Percentiles rank a stretch among this genome's conserved stretches.
Conservation (phyloP, 2,797 vertebrate genomes). For the Antennarius maculatus region DNA sequence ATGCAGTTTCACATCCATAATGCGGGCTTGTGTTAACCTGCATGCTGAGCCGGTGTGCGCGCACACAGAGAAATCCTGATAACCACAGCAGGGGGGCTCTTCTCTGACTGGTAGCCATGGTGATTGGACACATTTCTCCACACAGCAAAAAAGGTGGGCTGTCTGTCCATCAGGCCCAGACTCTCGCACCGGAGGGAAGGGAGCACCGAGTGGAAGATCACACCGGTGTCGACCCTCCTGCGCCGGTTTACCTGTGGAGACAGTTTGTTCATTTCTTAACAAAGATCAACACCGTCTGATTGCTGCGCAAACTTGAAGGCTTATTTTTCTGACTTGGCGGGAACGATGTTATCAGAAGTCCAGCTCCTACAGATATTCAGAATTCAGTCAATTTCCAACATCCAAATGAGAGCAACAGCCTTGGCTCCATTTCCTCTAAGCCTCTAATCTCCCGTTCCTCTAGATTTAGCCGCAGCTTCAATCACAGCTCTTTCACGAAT, state of each 20-base stretch:
- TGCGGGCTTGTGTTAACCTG: constrained; percentile 60
- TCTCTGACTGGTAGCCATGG: constrained; percentile 74
- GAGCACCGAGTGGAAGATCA: constrained; percentile 57
- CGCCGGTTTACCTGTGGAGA: constrained; percentile 47
- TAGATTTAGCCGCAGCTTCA: constrained; percentile 69
- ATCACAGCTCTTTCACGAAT: constrained; percentile 70
- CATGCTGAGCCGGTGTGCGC: constrained; percentile 57
- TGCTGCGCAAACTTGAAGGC: constrained; percentile 60
- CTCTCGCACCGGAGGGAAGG: constrained; percentile 52
- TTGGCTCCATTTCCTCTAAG: constrained; percentile 72
- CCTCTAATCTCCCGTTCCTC: constrained; percentile 74
- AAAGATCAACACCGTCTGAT: constrained; percentile 68
- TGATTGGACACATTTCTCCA: constrained; percentile 76
- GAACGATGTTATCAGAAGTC: constrained; percentile 67
- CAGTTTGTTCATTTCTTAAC: constrained; percentile 41
- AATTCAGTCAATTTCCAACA: constrained; percentile 71
- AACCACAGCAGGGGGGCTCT: constrained; percentile 73
- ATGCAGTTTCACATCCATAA: constrained; percentile 37
- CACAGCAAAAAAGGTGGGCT: constrained; percentile 61
- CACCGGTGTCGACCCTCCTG: constrained; percentile 49
- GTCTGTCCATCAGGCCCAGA: constrained; percentile 61
- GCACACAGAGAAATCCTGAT: constrained; percentile 70
- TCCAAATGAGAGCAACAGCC: constrained; percentile 73
- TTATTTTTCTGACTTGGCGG: constrained; percentile 66
- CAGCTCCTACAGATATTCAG: constrained; percentile 63